Evolutionary conservation across 2,113 vertebrate species (phyloP).

Genomic region (Channa maculata): DNA sequence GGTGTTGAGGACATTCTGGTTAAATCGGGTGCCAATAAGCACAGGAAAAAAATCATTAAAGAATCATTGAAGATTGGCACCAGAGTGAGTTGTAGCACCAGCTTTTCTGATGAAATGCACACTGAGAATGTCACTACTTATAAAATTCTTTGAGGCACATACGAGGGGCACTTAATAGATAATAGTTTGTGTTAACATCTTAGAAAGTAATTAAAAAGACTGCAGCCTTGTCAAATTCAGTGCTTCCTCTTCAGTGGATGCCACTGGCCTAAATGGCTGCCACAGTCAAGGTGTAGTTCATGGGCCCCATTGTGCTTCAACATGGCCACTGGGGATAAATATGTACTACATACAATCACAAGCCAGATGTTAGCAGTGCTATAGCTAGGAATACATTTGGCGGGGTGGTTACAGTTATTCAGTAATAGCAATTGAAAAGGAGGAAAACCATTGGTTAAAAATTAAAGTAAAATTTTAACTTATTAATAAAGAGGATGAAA

Average conservation of each 20-base stretch:
- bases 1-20: slow-evolving; percentile 98
- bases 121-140: background rate
- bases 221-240: slow-evolving; percentile 77
- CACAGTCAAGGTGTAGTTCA: slow-evolving; percentile 66
- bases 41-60: slow-evolving; percentile 87
- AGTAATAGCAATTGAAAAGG: no score
- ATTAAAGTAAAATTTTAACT: no score
- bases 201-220: background rate
- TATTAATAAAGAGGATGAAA: no score
- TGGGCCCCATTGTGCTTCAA: slow-evolving; percentile 46
- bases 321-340: slow-evolving; percentile 59
- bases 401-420: no score
- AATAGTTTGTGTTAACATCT: no score
- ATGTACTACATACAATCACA: slow-evolving; percentile 37
- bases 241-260: slow-evolving; percentile 58
- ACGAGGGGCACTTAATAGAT: no score
- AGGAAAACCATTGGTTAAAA: no score
- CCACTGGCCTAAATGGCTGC: slow-evolving; percentile 75
- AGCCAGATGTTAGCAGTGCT: no score
- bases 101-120: background rate
- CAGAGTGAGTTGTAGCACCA: slow-evolving; percentile 80
- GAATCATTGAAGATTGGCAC: slow-evolving; percentile 86
- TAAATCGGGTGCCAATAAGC: slow-evolving; percentile 85
- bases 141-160: no score
- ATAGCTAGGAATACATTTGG: no score